A percentile compares a stretch with the other conserved stretches of the same genome.
phyloP scores from a whole-genome alignment of 2,888 invertebrate genomes.

The Danaus chrysippus region DNA sequence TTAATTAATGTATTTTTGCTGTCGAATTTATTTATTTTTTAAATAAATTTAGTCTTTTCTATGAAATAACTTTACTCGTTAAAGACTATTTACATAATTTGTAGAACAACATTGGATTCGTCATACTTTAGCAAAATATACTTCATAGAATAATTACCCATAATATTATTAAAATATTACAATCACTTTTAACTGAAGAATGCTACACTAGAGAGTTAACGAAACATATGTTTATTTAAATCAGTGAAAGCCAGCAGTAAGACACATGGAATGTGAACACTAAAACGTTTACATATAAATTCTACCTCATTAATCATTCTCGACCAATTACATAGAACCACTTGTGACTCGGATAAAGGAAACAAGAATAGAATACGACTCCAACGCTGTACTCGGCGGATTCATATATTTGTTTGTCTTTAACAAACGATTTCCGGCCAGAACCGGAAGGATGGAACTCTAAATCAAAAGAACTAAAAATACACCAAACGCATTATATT shows the following conservation, averaged over 20 bases:
- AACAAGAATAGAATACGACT: conserved; percentile 24
- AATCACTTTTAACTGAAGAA: not conserved
- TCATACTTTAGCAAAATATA: not conserved
- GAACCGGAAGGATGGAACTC: conserved; percentile 31
- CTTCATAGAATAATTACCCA: not conserved
- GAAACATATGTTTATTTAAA: conserved; percentile 8
- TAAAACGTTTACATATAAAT: conserved; percentile 29
- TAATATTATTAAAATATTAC: not conserved
- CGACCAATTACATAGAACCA: conserved; percentile 26
- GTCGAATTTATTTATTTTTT: not conserved
- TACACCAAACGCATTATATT: conserved; percentile 6
- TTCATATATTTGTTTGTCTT: conserved; percentile 16
- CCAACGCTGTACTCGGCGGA: conserved; percentile 13
- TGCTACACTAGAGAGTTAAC: conserved; percentile 3
- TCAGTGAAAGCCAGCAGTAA: conserved; percentile 25
- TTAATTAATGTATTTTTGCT: not conserved
- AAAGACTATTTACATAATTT: no score
- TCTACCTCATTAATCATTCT: conserved; percentile 27
- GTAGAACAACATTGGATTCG: no score
- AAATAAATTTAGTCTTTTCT: no score
- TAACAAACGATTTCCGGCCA: conserved; percentile 24
- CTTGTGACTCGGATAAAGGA: conserved; percentile 24
- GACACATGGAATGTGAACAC: conserved; percentile 17
- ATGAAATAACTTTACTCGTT: no score
- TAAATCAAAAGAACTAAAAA: conserved; percentile 21